A percentile compares a stretch with the other conserved stretches of the same genome.
Conservation (phyloP, 2,797 vertebrate species). For the Esox lucius region DNA sequence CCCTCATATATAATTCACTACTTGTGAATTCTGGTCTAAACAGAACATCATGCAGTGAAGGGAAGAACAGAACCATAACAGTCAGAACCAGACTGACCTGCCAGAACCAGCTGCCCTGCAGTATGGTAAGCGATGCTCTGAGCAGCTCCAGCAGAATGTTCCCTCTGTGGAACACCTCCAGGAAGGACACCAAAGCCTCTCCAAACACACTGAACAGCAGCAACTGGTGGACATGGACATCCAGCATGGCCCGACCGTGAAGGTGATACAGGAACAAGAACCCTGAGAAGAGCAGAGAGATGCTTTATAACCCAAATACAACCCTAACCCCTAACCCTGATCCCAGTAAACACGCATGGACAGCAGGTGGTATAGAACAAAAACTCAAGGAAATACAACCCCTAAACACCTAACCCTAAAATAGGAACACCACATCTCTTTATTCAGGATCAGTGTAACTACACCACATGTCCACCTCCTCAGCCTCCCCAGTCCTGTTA, state of each 20-base stretch:
- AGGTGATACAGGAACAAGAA: conserved; percentile 93
- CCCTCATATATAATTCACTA: too few relatives aligned
- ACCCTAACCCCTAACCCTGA: not conserved
- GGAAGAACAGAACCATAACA: too few relatives aligned
- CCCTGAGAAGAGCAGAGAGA: conserved; percentile 64
- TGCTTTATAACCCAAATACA: conserved; percentile 1
- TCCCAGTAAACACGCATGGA: too few relatives aligned
- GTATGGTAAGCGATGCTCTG: conserved; percentile 79
- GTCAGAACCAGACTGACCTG: conserved; percentile 75
- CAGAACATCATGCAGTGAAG: too few relatives aligned
- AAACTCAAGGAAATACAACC: too few relatives aligned
- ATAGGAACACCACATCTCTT: too few relatives aligned
- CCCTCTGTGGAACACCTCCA: conserved; percentile 85
- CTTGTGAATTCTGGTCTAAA: too few relatives aligned
- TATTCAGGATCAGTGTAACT: too few relatives aligned
- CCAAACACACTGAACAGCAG: conserved; percentile 81
- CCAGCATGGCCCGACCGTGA: conserved; percentile 86
- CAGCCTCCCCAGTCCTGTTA: conserved; percentile 56
- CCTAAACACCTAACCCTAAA: too few relatives aligned
- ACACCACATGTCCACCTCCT: too few relatives aligned
- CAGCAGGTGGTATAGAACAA: too few relatives aligned
- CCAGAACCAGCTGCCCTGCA: conserved; percentile 98
- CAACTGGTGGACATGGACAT: conserved; percentile 88
- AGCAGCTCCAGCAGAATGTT: conserved; percentile 89
- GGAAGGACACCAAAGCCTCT: conserved; percentile 74